Conservation (phyloP, 2,888 invertebrate genomes). For the Drosophila subsilvestris region DNA sequence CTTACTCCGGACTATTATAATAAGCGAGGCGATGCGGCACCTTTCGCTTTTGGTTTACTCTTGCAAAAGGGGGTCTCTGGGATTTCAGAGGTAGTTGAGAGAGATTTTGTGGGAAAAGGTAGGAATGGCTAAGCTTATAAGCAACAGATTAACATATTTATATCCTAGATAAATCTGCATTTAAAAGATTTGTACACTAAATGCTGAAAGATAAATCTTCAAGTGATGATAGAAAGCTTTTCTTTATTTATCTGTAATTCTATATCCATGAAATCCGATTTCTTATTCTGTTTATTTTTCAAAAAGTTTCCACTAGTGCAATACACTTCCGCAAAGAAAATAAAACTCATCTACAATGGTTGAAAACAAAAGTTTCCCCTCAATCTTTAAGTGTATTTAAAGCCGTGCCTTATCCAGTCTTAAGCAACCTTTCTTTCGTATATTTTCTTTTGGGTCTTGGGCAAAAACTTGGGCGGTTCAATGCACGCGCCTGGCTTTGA, state of each 20-base stretch:
- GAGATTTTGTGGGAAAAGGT: neutral
- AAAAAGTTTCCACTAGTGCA: neutral
- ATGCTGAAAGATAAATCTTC: too few species aligned
- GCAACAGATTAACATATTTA: neutral
- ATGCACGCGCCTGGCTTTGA: constrained; percentile 54
- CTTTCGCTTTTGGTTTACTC: constrained; percentile 69
- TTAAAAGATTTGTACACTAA: too few species aligned
- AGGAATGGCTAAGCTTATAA: neutral
- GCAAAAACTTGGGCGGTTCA: constrained; percentile 56
- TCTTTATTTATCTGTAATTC: neutral
- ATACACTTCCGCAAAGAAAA: neutral
- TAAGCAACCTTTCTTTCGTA: neutral
- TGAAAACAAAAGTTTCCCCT: neutral
- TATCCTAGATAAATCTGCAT: neutral
- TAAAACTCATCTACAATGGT: neutral
- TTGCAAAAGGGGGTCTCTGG: neutral
- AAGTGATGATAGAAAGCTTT: too few species aligned
- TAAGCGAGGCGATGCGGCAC: constrained; percentile 54
- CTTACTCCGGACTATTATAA: constrained; percentile 45
- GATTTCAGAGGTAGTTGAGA: neutral
- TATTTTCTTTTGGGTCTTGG: constrained; percentile 16
- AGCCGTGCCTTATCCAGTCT: neutral
- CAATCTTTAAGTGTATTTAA: constrained; percentile 2
- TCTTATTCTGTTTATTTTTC: too few species aligned
- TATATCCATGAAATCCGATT: neutral